Evolutionary conservation across 1,140 invertebrate genomes (phyloP).

Genomic region (Neodiprion fabricii): DNA sequence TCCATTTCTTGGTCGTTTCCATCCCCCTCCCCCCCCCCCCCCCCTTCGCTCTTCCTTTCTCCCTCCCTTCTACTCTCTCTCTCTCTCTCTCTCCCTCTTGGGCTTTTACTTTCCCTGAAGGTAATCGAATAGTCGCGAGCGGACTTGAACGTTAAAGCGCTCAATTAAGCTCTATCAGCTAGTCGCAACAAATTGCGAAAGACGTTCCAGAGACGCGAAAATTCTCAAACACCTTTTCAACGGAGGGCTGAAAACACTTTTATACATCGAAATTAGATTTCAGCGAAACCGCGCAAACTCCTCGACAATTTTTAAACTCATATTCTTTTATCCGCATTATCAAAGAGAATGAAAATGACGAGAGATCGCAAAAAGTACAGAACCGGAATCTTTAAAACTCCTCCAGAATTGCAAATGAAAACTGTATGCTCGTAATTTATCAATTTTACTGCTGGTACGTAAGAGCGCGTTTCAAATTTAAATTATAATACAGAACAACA

Average conservation of each 20-base stretch:
- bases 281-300: no score
- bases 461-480: no score
- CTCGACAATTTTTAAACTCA: no score
- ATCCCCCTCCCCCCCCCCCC: slow-evolving; percentile 27
- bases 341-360: no score
- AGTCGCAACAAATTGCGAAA: neutral
- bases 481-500: no score
- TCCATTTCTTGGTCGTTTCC: slow-evolving; percentile 44
- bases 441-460: no score
- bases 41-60: slow-evolving; percentile 11
- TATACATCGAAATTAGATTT: no score
- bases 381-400: no score
- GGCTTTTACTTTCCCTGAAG: neutral
- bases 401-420: no score
- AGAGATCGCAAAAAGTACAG: no score
- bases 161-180: neutral
- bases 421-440: no score
- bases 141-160: slow-evolving; percentile 2
- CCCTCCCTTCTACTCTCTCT: neutral
- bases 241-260: neutral
- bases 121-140: slow-evolving; percentile 3
- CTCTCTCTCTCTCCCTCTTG: slow-evolving; percentile 8
- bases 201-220: neutral
- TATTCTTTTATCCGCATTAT: no score
- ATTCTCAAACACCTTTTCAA: neutral